Percentiles rank a stretch among this genome's conserved stretches.
Evolutionary conservation across 2,888 invertebrate species (phyloP).

Genomic region (Vanessa cardui): DNA sequence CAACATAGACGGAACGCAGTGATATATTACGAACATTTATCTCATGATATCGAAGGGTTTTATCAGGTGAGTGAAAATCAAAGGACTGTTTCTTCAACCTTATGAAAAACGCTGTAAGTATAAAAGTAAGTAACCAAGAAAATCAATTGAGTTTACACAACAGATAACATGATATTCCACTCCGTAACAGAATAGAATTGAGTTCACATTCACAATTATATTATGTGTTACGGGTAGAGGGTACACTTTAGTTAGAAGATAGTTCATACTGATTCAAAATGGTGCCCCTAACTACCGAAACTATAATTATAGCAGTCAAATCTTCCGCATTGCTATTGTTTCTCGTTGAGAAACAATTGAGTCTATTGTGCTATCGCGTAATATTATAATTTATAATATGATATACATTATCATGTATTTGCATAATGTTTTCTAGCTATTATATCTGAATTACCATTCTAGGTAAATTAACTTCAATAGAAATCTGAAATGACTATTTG

Average conservation of each 20-base stretch:
- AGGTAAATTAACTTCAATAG: too few species aligned
- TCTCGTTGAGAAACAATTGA: not conserved
- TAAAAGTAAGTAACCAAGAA: slow-evolving; percentile 1
- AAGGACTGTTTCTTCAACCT: not conserved
- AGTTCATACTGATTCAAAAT: slow-evolving; percentile 3
- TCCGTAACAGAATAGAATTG: not conserved
- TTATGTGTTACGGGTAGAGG: not conserved
- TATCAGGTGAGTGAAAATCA: not conserved
- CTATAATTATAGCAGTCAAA: slow-evolving; percentile 15
- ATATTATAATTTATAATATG: slow-evolving; percentile 1
- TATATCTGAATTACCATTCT: not conserved
- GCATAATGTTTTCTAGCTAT: slow-evolving; percentile 1
- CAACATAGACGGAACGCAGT: too few species aligned
- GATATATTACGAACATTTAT: too few species aligned
- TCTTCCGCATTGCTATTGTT: slow-evolving; percentile 17
- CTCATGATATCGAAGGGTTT: too few species aligned
- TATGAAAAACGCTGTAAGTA: not conserved
- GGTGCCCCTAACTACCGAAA: slow-evolving; percentile 21
- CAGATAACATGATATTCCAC: slow-evolving; percentile 7
- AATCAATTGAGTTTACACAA: not conserved
- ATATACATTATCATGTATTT: not conserved
- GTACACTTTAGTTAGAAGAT: not conserved
- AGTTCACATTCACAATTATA: slow-evolving; percentile 4
- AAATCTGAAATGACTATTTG: too few species aligned
- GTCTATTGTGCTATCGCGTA: slow-evolving; percentile 9